Conservation (phyloP, 2,797 vertebrate species). For the Hippocampus kuda region DNA sequence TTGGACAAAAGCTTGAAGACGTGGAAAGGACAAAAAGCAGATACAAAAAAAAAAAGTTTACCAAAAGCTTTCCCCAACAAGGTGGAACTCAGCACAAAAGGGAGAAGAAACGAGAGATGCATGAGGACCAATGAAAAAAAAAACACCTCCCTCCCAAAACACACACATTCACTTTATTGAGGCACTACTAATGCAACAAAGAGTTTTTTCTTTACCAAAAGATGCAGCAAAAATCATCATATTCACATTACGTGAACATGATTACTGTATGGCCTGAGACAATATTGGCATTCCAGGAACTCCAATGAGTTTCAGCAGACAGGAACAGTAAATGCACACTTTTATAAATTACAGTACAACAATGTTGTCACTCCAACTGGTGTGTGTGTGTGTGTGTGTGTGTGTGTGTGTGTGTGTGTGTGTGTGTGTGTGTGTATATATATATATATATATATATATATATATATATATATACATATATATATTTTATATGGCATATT, state of each 20-base stretch:
- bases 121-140: not conserved
- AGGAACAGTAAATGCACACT: not conserved
- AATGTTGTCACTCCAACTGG: not conserved
- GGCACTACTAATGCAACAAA: constrained; percentile 2
- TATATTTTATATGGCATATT: not conserved
- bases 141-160: not conserved
- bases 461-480: no score
- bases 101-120: not conserved
- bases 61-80: not conserved
- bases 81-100: not conserved
- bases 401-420: no score
- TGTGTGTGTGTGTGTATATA: no score
- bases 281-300: not conserved
- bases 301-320: not conserved
- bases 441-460: no score
- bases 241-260: not conserved
- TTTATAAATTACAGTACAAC: not conserved
- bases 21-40: not conserved
- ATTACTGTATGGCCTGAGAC: not conserved
- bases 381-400: no score
- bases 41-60: not conserved
- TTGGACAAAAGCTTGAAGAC: not conserved
- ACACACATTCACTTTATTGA: not conserved
- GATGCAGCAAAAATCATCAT: not conserved
- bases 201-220: no score